Base-by-base conservation (phyloP, 2,888 invertebrate species). In the Caenorhabditis sp. region DNA sequence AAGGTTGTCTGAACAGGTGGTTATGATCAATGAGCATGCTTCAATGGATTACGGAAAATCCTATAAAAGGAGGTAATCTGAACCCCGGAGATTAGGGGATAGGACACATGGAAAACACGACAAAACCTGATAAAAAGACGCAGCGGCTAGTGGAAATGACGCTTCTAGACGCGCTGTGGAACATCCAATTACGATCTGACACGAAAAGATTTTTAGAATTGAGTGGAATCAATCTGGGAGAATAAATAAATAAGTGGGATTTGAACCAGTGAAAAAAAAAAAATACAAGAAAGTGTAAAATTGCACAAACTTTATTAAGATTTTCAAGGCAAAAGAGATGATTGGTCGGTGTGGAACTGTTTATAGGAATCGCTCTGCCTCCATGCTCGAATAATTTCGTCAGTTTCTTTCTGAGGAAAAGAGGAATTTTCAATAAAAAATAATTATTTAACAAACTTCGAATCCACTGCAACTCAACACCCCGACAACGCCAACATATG, bases 401-500 rank as follows among this genome's bases (percentile, higher is more conserved):
- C 24, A 44, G 76, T 79, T 14, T 64, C 44, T 19, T 49, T 35
- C 85, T 86, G 58, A 47, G 85, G 69, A 22, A 8, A 31, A 41
- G 8, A 8, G 8, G 19, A 63, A 31, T 14, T 59, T 54, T 12
- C 26, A 14, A 14, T 26, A 2, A 12, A 14, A 24, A 12, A 1
- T 14, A 2, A 26, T 19, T 0, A 26, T 1, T 26, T 12, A 19
- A 22, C 8, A 16, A 49, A 86, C 87, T 68, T 86, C 85, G 49
- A 69, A 83, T 3, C 79, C 77, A 6, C 35, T 28, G 4, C 44
- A 68, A 56, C 84, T 76, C 24, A 86, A 10, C 0, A 87, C 22
- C 2, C 84, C 87, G 24, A 87, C 49, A 14, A 80, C 73, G 24
- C 51, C 69, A 16, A 81, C 80, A 51, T 86, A 86, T 6, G 87